A percentile compares a stretch with the other conserved stretches of the same genome.
phyloP scores from a whole-genome alignment of 2,113 vertebrate species.

The Phrynosoma platyrhinos region DNA sequence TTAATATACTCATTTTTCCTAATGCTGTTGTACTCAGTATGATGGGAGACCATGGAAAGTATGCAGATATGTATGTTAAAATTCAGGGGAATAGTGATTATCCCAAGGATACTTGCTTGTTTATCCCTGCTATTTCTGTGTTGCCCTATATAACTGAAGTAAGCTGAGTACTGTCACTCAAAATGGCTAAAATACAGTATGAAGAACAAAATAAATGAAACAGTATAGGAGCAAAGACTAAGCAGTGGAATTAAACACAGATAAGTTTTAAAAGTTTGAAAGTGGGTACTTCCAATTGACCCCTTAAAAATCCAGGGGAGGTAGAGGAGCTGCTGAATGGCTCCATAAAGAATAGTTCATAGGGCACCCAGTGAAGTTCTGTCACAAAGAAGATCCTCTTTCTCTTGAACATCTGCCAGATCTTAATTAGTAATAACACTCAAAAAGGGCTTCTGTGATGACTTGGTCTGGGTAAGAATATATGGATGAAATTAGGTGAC shows the following conservation, averaged over 20 bases:
- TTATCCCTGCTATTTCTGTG: background rate
- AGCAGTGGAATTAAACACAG: background rate
- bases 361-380: background rate
- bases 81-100: background rate
- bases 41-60: too few relatives aligned
- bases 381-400: background rate
- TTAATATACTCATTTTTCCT: rapidly evolving
- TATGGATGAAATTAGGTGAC: background rate
- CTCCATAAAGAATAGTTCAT: background rate
- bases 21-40: background rate
- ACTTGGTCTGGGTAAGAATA: background rate
- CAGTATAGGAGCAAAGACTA: background rate
- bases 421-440: background rate
- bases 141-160: background rate
- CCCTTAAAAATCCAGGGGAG: background rate
- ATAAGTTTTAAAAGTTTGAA: background rate
- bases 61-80: background rate
- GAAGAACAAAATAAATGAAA: background rate
- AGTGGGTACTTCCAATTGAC: background rate
- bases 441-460: background rate
- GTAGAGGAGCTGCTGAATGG: background rate
- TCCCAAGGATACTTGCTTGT: background rate
- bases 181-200: background rate
- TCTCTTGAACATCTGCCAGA: background rate
- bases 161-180: background rate